Evolutionary conservation across 2,113 vertebrate genomes (phyloP), one percentile per base, ranked within the genome.

Genomic region (Orientallactaga bullata): DNA sequence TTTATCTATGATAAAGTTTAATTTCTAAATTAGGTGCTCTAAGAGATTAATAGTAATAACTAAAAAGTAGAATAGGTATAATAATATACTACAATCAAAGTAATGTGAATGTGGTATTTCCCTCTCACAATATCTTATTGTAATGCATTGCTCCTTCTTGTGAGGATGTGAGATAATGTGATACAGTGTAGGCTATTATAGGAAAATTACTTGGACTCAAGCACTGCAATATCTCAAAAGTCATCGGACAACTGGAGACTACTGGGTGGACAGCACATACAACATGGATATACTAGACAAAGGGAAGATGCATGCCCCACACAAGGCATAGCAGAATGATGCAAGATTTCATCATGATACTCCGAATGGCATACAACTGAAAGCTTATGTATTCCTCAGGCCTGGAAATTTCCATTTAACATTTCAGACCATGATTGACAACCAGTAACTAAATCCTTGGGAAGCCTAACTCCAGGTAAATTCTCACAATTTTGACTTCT

Each of bases 381-480:
- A 65, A 66, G n/a, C n/a, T 65, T 74, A 81, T 55, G 39, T 74
- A 65, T 39, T 55, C 13, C 55, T 69, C 80, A 37, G 55, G n/a
- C 18, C 84, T 81, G n/a, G 58, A 93, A 81, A 60, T 65, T 87
- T 92, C 51, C 90, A 71, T 47, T 78, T 47, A 92, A 80, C 77
- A 72, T 85, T 86, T 80, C 42, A 74, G 26, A 32, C 21, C 69
- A 87, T 65, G 26, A 61, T 21, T 87, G 90, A 77, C 23, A 7
- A 32, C 23, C 26, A 7, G 47, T 5, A 60, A 78, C 21, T 21
- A 16, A 69, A 78, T 24, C 16, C 23, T 60, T 13, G 23, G 63
- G 69, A 77, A 85, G 72, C 21, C 23, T 69, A 77, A 84, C 47
- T 91, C 66, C 16, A 91, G n/a, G 61, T 58, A 95, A 94, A 83